Evolutionary conservation across 2,113 vertebrate genomes (phyloP).

Genomic region (Halcyon malimbica): DNA sequence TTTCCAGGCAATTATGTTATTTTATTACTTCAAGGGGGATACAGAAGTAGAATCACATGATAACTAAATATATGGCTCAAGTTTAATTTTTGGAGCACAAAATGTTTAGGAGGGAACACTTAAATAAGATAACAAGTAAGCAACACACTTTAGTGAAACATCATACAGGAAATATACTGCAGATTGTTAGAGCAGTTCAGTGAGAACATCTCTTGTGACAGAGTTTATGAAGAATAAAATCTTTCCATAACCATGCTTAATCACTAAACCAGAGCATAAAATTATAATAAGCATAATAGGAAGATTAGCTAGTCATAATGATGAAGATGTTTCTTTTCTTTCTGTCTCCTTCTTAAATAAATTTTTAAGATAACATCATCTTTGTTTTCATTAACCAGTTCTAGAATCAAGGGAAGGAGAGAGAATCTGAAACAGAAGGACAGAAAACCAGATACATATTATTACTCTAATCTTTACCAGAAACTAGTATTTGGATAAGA

Average conservation of each 20-base stretch:
- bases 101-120: background rate
- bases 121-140: background rate
- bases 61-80: background rate
- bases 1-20: background rate
- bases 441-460: background rate
- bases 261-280: background rate
- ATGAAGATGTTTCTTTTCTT: background rate
- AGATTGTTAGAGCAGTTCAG: background rate
- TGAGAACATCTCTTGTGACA: background rate
- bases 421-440: background rate
- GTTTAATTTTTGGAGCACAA: background rate
- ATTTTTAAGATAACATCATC: background rate
- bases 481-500: background rate
- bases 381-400: background rate
- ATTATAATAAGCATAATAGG: background rate
- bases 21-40: background rate
- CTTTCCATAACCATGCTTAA: background rate
- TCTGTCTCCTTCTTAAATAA: background rate
- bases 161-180: background rate
- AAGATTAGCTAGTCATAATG: background rate
- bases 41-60: background rate
- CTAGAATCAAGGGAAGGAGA: background rate
- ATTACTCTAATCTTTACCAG: background rate
- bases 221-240: background rate
- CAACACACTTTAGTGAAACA: background rate